phyloP scores from a whole-genome alignment of 2,797 vertebrate species.

The Liasis olivaceus region DNA sequence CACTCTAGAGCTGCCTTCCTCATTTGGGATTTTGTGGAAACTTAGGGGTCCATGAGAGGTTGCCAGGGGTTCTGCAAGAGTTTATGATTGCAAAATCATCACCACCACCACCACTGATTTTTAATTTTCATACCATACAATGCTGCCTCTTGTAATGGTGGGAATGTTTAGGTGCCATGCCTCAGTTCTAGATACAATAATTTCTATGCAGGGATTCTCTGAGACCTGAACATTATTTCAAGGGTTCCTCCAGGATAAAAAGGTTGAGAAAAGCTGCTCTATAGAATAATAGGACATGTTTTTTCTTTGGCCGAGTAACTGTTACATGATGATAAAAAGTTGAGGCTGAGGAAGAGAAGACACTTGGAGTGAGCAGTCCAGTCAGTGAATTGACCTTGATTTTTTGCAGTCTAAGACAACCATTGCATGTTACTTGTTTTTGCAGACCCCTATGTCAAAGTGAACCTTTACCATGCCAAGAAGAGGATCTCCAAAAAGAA shows the following conservation, averaged over 20 bases:
- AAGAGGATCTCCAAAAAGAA: constrained; percentile 98
- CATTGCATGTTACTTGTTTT: constrained; percentile 33
- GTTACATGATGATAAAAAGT: background rate
- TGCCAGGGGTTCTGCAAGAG: too few species aligned
- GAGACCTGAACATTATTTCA: background rate
- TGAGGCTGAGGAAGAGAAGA: background rate
- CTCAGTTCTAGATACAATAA: background rate
- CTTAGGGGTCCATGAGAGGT: background rate
- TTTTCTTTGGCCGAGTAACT: background rate
- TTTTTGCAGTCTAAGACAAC: background rate
- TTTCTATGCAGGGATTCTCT: background rate
- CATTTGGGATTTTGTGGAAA: background rate
- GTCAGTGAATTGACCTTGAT: background rate
- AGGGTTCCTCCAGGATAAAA: background rate
- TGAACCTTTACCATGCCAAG: constrained; percentile 95
- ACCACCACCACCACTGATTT: background rate
- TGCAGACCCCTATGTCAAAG: constrained; percentile 95
- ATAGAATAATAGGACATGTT: background rate
- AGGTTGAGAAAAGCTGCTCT: background rate
- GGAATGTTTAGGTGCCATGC: background rate
- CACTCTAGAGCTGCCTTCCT: background rate
- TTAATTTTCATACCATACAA: background rate
- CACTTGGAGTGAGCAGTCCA: background rate
- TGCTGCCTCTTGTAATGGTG: background rate
- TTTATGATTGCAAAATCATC: too few species aligned